These are phyloP conservation scores for Heliconius himera DNA, from an alignment of 1,140 invertebrate genomes.

Conservation along the genomic window DNA sequence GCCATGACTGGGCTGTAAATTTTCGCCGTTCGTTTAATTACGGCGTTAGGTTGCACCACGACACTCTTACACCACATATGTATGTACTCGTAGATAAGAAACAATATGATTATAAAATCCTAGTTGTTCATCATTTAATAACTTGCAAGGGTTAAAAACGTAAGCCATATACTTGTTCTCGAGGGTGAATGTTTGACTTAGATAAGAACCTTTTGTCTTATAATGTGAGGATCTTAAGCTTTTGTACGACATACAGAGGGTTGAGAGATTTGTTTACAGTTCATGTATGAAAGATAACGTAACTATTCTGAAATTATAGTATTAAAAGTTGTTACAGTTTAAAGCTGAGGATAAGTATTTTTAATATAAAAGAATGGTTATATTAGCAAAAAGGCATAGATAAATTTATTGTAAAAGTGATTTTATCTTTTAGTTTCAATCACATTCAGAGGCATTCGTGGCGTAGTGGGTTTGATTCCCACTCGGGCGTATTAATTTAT, in stretches of 20 bases:
- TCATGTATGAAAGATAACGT: constrained; percentile 2
- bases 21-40: no score
- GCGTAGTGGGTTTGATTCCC: no score
- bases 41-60: no score
- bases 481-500: no score
- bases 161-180: not conserved
- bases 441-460: no score
- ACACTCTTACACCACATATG: no score
- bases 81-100: not conserved
- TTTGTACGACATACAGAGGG: constrained; percentile 33
- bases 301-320: not conserved
- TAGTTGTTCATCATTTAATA: not conserved
- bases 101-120: not conserved
- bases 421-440: no score
- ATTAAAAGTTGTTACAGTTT: not conserved
- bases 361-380: not conserved
- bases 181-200: constrained; percentile 59
- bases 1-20: no score
- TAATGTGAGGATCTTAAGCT: constrained; percentile 60
- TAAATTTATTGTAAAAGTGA: no score
- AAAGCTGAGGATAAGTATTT: not conserved
- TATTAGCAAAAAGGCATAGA: not conserved
- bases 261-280: constrained; percentile 28
- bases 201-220: constrained; percentile 74
- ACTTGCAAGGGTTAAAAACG: constrained; percentile 8